Base-by-base conservation (phyloP, 2,888 invertebrate species). In the Halocaridina rubra region DNA sequence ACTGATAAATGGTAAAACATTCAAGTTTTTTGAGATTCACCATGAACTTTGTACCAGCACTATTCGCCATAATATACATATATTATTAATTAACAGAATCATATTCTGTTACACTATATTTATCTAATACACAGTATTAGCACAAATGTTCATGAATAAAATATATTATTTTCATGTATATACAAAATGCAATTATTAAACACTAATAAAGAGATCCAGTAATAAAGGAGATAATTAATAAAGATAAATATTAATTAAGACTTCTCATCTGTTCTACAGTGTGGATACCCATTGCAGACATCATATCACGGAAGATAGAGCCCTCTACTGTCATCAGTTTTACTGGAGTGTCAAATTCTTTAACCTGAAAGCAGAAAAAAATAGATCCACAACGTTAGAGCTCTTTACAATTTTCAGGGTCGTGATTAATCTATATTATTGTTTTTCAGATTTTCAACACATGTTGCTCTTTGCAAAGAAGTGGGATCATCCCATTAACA, bases 241-340 rank as follows among this genome's bases (percentile, higher is more conserved):
- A 78, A 19, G 57, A 74, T n/a, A n/a, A 19, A 24, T 30, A 80
- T 59, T 79, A 84, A 22, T 69, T 75, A 7, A 87, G 76, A 16
- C 75, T 69, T 13, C 29, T 32, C 74, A 88, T 79, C 53, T 88
- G 87, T 57, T 82, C 80, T 8, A 88, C 74, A 8, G 82, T 86
- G 4, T 19, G 72, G 0, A 88, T 80, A 5, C 86, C 86, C 72
- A 86, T 86, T 22, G 87, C 85, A n/a, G n/a, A 39, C 86, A 88
- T 72, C 88, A 88, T 88, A 53, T 86, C 80, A 16, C 76, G 30
- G 75, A 88, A 88, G 22, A 85, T 16, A 19, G 88, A 88, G 33
- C 32, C 76, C n/a, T 85, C 76, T 0, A 16, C 71, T 46, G 4
- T 10, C 79, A 87, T 81, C n/a, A 88, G 75, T 10, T 53, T 22